Evolutionary conservation across 1,140 invertebrate genomes (phyloP), one percentile per base, ranked within the genome.

Genomic region (Plutomurus gul): DNA sequence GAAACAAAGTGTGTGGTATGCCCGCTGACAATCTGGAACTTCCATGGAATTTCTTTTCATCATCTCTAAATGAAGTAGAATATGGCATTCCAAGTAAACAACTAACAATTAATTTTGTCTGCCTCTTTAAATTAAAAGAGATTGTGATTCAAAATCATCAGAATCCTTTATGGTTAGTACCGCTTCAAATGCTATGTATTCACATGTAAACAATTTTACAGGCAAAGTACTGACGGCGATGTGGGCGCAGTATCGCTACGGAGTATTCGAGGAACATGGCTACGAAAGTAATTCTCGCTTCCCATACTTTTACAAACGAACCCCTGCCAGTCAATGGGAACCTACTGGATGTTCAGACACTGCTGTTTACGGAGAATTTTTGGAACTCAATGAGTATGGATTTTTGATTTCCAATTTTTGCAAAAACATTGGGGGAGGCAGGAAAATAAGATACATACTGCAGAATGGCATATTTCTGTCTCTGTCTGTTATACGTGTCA

Each of bases 231-330:
- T 80, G 16, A 22, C 75, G 4, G 8, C 56, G 4, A 49, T 43
- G 39, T 80, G 73, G 73, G 78, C 78, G 18, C 49, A 56, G 46
- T 51, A 47, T 43, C 73, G 78, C 10, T 80, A 46, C 16, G 78
- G 78, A 22, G 73, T 76, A 7, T 80, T 74, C 40, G 78, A 80
- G 20, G 77, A 78, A 74, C 36, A 78, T 27, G 77, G 77, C 0
- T 49, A 73, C 36, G 77, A 40, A 30, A 47, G 39, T 13, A 40
- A 78, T 51, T 3, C 39, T 1, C 20, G 25, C 1, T 80, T 77
- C 65, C 81, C 81, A 4, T 82, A 82, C 30, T 79, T 79, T 40
- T 80, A 73, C 30, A 18, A 18, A 16, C n/a, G n/a, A n/a, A n/a
- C n/a, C n/a, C 18, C 40, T n/a, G 85, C 0, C 76, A 81, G 56